phyloP scores from a whole-genome alignment of 2,113 vertebrate species.

The Brevimyrus niger region DNA sequence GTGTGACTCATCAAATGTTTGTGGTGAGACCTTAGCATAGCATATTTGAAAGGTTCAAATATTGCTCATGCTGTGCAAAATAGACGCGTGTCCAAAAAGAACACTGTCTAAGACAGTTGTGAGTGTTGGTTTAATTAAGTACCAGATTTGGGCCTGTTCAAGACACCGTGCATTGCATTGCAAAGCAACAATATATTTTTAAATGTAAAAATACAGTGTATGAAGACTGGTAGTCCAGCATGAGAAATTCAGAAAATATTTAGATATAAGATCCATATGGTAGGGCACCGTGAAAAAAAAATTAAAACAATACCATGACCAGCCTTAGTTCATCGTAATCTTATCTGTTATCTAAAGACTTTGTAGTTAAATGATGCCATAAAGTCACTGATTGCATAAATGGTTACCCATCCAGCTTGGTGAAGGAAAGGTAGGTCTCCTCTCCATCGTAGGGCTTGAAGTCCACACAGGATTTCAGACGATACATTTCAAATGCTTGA shows the following conservation, averaged over 20 bases:
- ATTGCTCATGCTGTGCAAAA: background rate
- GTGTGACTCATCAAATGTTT: background rate
- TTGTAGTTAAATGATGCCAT: background rate
- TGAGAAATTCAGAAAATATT: background rate
- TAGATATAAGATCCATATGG: background rate
- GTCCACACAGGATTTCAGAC: conserved; percentile 83
- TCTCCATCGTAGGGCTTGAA: conserved; percentile 91
- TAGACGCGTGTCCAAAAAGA: background rate
- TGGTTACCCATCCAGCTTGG: conserved; percentile 69
- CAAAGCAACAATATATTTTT: background rate
- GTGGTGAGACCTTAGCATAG: background rate
- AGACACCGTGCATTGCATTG: background rate
- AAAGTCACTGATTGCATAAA: conserved; percentile 17
- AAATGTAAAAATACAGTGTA: background rate
- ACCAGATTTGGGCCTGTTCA: background rate
- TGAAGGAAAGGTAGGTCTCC: conserved; percentile 67
- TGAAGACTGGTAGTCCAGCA: background rate
- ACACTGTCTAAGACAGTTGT: background rate
- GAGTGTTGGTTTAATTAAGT: background rate
- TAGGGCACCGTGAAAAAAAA: background rate
- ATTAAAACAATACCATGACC: background rate
- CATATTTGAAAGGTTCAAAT: background rate
- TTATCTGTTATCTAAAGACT: conserved; percentile 8
- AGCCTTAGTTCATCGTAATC: conserved; percentile 8
- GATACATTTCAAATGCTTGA: conserved; percentile 79